Conservation (phyloP, 2,797 vertebrate species). For the Clarias pachynema region DNA sequence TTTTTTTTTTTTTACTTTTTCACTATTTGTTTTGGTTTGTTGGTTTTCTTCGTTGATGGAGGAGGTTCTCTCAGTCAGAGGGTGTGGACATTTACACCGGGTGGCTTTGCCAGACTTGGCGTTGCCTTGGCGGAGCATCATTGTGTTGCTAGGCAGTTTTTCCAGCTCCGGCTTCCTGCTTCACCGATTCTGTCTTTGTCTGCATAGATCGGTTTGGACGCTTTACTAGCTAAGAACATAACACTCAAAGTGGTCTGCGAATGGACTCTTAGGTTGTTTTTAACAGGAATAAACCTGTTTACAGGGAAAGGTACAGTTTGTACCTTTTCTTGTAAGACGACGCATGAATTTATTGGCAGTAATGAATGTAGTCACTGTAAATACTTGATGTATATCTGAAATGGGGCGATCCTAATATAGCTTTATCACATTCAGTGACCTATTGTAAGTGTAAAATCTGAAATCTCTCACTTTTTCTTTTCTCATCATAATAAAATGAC, state of each 20-base stretch:
- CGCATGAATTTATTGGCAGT: background rate
- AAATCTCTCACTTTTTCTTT: constrained; percentile 7
- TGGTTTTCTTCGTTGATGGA: background rate
- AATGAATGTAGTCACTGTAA: background rate
- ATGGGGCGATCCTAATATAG: constrained; percentile 34
- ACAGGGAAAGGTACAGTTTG: background rate
- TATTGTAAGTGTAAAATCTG: constrained; percentile 35
- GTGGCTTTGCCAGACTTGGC: constrained; percentile 52
- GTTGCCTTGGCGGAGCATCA: constrained; percentile 42
- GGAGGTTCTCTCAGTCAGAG: constrained; percentile 25
- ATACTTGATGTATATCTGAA: constrained; percentile 30
- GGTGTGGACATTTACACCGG: constrained; percentile 40
- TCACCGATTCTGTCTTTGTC: constrained; percentile 46
- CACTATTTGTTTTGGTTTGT: background rate
- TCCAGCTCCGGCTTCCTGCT: constrained; percentile 48
- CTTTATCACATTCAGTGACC: background rate
- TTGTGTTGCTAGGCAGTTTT: constrained; percentile 59
- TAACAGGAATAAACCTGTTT: background rate
- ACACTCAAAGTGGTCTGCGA: background rate
- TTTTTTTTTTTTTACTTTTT: background rate
- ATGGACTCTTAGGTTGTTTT: background rate
- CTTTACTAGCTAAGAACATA: constrained; percentile 10
- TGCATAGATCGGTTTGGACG: constrained; percentile 38
- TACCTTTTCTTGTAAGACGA: background rate
- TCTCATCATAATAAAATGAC: constrained; percentile 36